Base-by-base conservation (phyloP, 2,888 invertebrate species). In the Baccha elongata region DNA sequence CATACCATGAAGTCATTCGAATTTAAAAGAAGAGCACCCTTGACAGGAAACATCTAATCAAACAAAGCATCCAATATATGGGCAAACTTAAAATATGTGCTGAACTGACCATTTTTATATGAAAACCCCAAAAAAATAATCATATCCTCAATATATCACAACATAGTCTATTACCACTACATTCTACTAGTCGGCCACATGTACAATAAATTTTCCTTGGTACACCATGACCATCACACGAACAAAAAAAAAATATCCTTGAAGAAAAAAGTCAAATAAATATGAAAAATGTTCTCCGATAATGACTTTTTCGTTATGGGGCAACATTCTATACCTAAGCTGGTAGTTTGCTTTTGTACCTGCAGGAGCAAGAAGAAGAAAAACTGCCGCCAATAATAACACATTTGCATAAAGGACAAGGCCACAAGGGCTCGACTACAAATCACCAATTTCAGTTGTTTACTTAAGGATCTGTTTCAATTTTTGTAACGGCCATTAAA, bases 401-500 rank as follows among this genome's bases (percentile, higher is more conserved):
- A 64, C 55, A 69, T 76, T 76, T 71, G 71, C 62, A 64, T 64
- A 29, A 19, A 26, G 29, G 58, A 58, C 58, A 58, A 48, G 26
- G 37, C 26, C 60, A 44, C 60, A 29, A 44, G 44, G 60, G 44
- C 42, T 19, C 44, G 26, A 44, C 60, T 44, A 60, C 60, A 60
- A 60, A 60, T 60, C 46, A 48, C 48, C 55, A 73, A 48, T 44
- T 26, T 21, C 21, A 13, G 40, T 35, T 71, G 64, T 71, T 65
- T 65, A 58, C 60, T 52, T 52, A 60, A 71, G 65, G 53, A 72
- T 71, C 81, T 53, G 65, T 62, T 72, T 67, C 64, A 75, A 26
- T 62, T 67, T 75, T 65, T 71, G 35, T 62, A 72, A 62, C 37
- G 71, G 76, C 65, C 81, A 71, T 71, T 67, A 48, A 65, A 71